Base-by-base conservation (phyloP, 2,113 vertebrate species). In the Scartelaos histophorus region DNA sequence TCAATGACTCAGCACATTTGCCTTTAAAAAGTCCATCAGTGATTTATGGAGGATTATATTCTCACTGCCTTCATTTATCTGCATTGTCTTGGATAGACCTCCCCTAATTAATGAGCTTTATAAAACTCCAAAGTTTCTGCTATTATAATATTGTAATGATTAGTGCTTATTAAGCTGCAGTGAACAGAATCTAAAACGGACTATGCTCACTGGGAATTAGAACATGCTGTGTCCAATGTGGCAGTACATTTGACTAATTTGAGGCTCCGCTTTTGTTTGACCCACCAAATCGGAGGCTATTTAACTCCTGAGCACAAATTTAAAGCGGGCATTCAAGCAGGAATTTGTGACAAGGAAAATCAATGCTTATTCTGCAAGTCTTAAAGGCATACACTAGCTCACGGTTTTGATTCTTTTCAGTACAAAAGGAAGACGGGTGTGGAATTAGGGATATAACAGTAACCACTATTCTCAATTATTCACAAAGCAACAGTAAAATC, bases 1-100 rank as follows among this genome's bases (percentile, higher is more conserved):
- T 67, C 66, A 82, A 71, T 88, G 82, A 82, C 74, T 89, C 72
- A 79, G 70, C 74, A 83, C 71, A 86, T 84, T 85, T 73, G 82
- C 56, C 74, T 82, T 77, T 85, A 66, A 74, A 79, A 75, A 75
- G 79, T 80, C 73, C 75, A 82, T 82, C 81, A 79, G 73, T 82
- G 85, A 87, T 85, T 79, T 76, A 81, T 77, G 74, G 56, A 69
- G 65, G 77, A 85, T 86, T 86, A 75, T 75, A 78, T 82, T 76
- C 85, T 71, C 24, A 2, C 65, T 76, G 70, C 74, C 80, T 78
- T 67, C 81, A 66, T 70, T 54, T 80, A 77, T 71, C 75, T 69
- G 61, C 76, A 85, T 84, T 82, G 80, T 88, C 83, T 72, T 66
- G 74, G 70, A 73, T 73, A 76, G 86, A 80, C 78, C 75, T 77